These are phyloP conservation scores for Gymnobelideus leadbeateri DNA, from an alignment of 2,113 vertebrate species.

Conservation along the genomic window DNA sequence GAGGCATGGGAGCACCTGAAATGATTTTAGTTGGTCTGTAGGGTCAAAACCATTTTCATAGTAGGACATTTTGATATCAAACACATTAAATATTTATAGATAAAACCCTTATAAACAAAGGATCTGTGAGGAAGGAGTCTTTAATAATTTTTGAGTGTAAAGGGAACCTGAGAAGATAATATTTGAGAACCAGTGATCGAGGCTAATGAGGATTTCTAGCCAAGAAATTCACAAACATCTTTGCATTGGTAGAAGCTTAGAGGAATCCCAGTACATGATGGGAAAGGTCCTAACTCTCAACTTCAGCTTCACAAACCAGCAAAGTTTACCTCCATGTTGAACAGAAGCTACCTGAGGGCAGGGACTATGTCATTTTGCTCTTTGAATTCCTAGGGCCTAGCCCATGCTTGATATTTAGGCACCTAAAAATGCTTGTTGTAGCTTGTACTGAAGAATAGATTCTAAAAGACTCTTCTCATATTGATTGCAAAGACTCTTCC, in stretches of 20 bases:
- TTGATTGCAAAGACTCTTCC: too few species aligned
- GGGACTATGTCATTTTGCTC: neutral
- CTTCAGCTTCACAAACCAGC: neutral
- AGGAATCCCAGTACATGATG: neutral
- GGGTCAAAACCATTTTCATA: neutral
- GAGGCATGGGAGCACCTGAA: neutral
- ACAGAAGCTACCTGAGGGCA: neutral
- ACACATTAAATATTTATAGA: neutral
- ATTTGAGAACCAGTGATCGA: neutral
- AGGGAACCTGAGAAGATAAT: neutral
- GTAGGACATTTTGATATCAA: neutral
- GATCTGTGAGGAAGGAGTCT: neutral
- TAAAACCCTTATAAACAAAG: neutral
- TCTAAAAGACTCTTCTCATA: neutral
- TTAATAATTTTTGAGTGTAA: neutral
- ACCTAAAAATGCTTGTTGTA: neutral
- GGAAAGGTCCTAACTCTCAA: neutral
- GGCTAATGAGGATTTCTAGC: neutral
- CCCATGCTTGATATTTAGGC: neutral
- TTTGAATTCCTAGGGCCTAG: too few species aligned
- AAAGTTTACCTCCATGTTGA: neutral
- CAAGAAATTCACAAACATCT: neutral
- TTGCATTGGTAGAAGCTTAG: neutral
- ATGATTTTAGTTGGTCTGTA: neutral
- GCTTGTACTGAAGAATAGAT: neutral